These are phyloP conservation scores for Nerophis lumbriciformis DNA, from an alignment of 2,113 vertebrate genomes.

Conservation along the genomic window DNA sequence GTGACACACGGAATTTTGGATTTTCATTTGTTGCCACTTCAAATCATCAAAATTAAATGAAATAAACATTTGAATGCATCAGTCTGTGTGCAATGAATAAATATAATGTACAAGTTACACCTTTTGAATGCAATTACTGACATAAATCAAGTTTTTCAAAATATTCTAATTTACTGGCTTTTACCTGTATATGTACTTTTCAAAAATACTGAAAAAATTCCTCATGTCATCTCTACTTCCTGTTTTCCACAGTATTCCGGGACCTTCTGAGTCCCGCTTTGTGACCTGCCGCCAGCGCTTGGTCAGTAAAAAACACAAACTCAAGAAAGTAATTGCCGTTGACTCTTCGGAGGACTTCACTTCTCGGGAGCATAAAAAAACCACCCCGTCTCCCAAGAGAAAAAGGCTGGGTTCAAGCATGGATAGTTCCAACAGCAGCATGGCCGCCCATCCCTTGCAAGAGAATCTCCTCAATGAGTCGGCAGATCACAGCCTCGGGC, in stretches of 20 bases:
- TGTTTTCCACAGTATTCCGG: conserved; percentile 25
- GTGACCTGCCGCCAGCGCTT: conserved; percentile 50
- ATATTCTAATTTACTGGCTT: too few relatives aligned
- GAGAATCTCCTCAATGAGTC: conserved; percentile 49
- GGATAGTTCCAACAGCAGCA: conserved; percentile 29
- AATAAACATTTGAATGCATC: too few relatives aligned
- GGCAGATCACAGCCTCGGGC: conserved; percentile 22
- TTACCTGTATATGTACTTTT: too few relatives aligned
- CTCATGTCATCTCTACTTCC: background rate
- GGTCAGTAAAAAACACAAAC: conserved; percentile 5
- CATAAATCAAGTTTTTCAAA: too few relatives aligned
- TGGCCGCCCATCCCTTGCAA: conserved; percentile 6
- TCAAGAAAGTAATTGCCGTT: conserved; percentile 7
- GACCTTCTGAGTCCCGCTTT: conserved; percentile 31
- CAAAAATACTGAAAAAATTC: background rate
- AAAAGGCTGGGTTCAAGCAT: conserved; percentile 15
- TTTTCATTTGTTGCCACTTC: too few relatives aligned
- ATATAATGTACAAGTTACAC: too few relatives aligned
- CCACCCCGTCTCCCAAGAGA: background rate
- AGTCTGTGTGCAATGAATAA: too few relatives aligned
- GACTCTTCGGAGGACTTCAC: conserved; percentile 64
- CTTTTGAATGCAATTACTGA: too few relatives aligned
- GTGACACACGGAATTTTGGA: too few relatives aligned
- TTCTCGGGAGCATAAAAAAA: background rate
- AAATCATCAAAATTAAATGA: too few relatives aligned